Evolutionary conservation across 2,113 vertebrate genomes (phyloP), one percentile per base, ranked within the genome.

Genomic region (Herpetotheres cachinnans): DNA sequence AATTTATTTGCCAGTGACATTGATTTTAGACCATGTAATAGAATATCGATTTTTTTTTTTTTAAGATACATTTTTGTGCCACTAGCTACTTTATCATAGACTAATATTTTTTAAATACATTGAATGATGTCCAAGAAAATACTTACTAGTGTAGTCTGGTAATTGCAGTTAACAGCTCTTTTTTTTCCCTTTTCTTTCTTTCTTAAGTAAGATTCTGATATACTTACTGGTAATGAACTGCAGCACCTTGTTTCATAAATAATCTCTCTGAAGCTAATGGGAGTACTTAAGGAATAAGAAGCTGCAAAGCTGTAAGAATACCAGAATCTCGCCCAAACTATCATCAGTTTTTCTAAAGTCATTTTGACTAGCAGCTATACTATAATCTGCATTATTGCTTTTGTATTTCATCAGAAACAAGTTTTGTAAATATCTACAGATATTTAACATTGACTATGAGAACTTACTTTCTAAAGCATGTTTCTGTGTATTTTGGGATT

Each of bases 151-250:
- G 10, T n/a, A 82, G 90, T 90, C 78, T 89, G 44, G 44, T 96
- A 96, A 76, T 63, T 95, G 47, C 84, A 80, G 69, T 95, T 93
- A 81, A 49, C 67, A 81, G n/a, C 13, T 36, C 5, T 24, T 49
- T 36, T 71, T 79, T 44, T 50, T n/a, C 3, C 1, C 1, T 49
- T 63, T 71, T 6, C 1, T 38, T 92, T 65, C 21, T 86, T 83
- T n/a, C 69, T 78, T 73, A 27, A 47, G 34, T 93, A 70, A 92
- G 76, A 86, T 89, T 92, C 93, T 95, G 82, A 95, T 96, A 95
- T 65, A 50, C 83, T 97, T 95, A 92, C 63, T 95, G 55, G 32
- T 77, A 83, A 71, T 86, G 65, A 92, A 89, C 80, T 91, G 84
- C 40, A 95, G 93, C 82, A 89, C 38, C 63, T 94, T 95, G 63